phyloP scores from a whole-genome alignment of 2,888 invertebrate genomes.

The Liposcelis brunnea region DNA sequence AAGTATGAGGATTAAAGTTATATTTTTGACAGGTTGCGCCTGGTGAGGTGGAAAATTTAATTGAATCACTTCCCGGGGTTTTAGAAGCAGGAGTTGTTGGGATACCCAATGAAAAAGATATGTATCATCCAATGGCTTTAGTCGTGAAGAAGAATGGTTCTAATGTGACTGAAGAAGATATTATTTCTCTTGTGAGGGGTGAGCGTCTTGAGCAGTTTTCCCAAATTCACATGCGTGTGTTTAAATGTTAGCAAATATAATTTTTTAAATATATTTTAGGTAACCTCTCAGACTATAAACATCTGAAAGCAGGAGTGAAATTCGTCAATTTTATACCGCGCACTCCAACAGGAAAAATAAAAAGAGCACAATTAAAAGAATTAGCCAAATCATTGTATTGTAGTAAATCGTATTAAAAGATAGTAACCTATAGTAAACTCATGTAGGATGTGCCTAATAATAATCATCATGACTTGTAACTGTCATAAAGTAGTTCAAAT shows the following conservation, averaged over 20 bases:
- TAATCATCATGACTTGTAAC: too few relatives aligned
- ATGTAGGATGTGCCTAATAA: too few relatives aligned
- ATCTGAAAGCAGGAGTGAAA: slow-evolving; percentile 3
- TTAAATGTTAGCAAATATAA: too few relatives aligned
- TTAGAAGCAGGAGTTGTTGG: slow-evolving; percentile 1
- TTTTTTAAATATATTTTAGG: too few relatives aligned
- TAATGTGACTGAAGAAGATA: neutral
- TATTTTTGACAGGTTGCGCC: slow-evolving; percentile 3
- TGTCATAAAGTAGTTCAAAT: too few relatives aligned
- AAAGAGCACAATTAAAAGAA: neutral
- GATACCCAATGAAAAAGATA: slow-evolving; percentile 1
- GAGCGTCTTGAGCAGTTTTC: too few relatives aligned
- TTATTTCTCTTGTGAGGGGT: neutral
- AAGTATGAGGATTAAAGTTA: too few relatives aligned
- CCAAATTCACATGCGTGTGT: too few relatives aligned
- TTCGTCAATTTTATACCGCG: neutral
- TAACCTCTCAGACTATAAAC: neutral
- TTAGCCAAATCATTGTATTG: slow-evolving; percentile 1
- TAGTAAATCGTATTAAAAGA: too few relatives aligned
- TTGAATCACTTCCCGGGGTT: neutral
- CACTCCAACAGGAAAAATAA: slow-evolving; percentile 3
- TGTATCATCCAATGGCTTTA: slow-evolving; percentile 2
- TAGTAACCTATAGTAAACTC: too few relatives aligned
- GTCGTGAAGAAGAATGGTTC: neutral
- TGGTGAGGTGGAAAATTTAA: slow-evolving; percentile 1